Evolutionary conservation across 1,140 invertebrate species (phyloP), one percentile per base, ranked within the genome.

Genomic region (Neotoxoptera formosana): DNA sequence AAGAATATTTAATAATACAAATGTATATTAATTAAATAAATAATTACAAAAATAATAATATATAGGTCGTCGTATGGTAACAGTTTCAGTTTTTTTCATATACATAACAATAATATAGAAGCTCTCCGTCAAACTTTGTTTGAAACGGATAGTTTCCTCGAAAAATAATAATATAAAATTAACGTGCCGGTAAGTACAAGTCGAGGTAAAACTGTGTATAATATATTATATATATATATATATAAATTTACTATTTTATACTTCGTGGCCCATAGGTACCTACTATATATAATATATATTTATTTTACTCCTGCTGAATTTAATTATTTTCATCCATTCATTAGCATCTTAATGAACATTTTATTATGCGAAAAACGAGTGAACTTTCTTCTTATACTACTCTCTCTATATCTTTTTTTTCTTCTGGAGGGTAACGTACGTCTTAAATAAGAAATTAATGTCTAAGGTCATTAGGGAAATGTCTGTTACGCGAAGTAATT

Each of bases 391-490:
- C 84, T 89, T 89, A 76, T 76, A 25, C 34, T 56, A 30, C 48
- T 89, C 34, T 47, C 45, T 23, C 7, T 41, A 21, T 81, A 7
- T 81, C 2, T 34, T 81, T 30, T 25, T 30, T 51, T 88, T 48
- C 9, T 45, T 47, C 30, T 48, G 14, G 4, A 34, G 47, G 0
- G n/a, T 48, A 87, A 48, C 84, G n/a, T 56, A 53, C n/a, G 21
- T 89, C 34, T 89, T 56, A 89, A 89, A 89, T 56, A 89, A 89
- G 88, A 89, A 89, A 89, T 89, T 89, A 89, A 89, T 53, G 87
- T 89, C n/a, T 89, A 25, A 56, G 21, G 51, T 47, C 88, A 48
- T 89, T 56, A 89, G 25, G 51, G 34, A 34, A 89, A 25, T 36
- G 88, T 89, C 51, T 36, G 87, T 53, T 89, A 25, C 88, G 48